A percentile compares a stretch with the other conserved stretches of the same genome.
phyloP scores from a whole-genome alignment of 2,113 vertebrate species.

The Indicator indicator region DNA sequence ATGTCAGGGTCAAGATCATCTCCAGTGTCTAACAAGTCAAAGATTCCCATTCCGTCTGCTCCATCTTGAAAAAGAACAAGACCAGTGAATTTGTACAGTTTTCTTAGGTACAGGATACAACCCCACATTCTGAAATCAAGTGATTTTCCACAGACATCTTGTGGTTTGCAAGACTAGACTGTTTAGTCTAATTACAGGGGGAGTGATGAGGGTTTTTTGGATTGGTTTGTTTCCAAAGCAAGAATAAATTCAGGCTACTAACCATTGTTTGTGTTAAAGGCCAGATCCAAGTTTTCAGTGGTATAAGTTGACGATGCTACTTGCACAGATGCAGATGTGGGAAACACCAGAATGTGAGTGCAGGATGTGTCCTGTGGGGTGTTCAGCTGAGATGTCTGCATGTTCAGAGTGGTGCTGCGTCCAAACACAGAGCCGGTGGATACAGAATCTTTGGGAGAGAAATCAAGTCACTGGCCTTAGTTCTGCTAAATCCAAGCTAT shows the following conservation, averaged over 20 bases:
- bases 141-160: not conserved
- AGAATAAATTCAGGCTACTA: slow-evolving; percentile 2
- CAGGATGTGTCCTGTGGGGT: slow-evolving; percentile 98
- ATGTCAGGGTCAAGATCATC: slow-evolving; percentile 95
- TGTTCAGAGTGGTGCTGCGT: slow-evolving; percentile 95
- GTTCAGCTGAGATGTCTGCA: slow-evolving; percentile 96
- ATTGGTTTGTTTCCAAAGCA: not conserved
- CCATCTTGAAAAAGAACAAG: slow-evolving; percentile 81
- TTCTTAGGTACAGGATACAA: not conserved
- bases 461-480: not conserved
- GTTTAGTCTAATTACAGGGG: not conserved
- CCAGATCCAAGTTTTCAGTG: slow-evolving; percentile 91
- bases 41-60: slow-evolving; percentile 91
- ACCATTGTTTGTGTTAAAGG: slow-evolving; percentile 95
- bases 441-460: slow-evolving; percentile 84
- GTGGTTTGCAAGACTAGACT: not conserved
- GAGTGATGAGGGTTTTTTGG: not conserved
- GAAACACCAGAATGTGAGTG: slow-evolving; percentile 97
- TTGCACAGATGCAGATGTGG: slow-evolving; percentile 95
- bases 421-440: slow-evolving; percentile 96
- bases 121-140: not conserved
- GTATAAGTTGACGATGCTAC: slow-evolving; percentile 90
- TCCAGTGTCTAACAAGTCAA: slow-evolving; percentile 90
- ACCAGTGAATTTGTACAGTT: not conserved
- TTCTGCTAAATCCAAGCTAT: not conserved